phyloP scores from a whole-genome alignment of 2,113 vertebrate species.

The Xyrauchen texanus region DNA sequence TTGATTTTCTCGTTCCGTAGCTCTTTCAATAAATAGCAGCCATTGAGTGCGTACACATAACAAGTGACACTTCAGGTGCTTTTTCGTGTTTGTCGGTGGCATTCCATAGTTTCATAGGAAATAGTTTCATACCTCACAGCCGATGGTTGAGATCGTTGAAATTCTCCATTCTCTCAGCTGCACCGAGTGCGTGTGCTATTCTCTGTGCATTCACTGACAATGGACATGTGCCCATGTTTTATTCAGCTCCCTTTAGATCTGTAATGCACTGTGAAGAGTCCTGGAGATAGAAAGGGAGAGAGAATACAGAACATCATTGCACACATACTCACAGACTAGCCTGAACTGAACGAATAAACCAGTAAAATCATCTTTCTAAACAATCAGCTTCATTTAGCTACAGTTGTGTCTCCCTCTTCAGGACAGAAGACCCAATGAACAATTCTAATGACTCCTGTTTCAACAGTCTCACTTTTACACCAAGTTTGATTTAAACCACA shows the following conservation, averaged over 20 bases:
- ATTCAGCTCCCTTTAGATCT: conserved; percentile 53
- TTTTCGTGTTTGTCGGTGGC: too few species aligned
- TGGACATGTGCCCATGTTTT: conserved; percentile 50
- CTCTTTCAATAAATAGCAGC: conserved; percentile 70
- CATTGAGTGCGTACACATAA: too few species aligned
- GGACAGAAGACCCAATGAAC: neutral
- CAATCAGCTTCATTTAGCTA: conserved; percentile 17
- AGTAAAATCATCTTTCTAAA: neutral
- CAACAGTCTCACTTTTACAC: neutral
- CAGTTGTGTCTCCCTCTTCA: conserved; percentile 34
- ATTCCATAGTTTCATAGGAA: neutral
- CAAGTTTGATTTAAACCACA: neutral
- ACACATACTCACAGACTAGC: neutral
- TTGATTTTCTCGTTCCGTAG: conserved; percentile 66
- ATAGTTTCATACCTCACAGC: conserved; percentile 3
- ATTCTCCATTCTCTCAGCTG: conserved; percentile 19
- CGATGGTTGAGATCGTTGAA: neutral
- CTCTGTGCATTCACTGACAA: conserved; percentile 39
- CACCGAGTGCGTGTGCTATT: neutral
- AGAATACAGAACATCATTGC: neutral
- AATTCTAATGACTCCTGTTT: neutral
- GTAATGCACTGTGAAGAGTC: conserved; percentile 48
- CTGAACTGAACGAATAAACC: neutral
- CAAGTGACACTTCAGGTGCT: neutral
- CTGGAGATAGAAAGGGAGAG: neutral